Evolutionary conservation across 2,113 vertebrate genomes (phyloP).

Genomic region (Forbesichthys papilliferus): DNA sequence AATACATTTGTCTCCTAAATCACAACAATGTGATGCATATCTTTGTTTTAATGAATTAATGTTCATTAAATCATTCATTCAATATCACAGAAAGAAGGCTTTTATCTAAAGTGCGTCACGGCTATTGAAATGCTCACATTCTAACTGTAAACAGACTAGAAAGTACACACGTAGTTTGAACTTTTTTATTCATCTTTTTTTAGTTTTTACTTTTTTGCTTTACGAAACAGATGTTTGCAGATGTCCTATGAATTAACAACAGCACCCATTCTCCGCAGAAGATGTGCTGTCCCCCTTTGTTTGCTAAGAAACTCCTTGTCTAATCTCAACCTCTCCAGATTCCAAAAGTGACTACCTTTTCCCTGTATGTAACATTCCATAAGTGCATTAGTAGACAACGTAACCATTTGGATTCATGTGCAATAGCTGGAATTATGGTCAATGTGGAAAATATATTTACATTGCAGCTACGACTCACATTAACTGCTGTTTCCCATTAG

Average conservation of each 20-base stretch:
- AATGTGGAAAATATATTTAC: slow-evolving; percentile 70
- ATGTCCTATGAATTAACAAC: slow-evolving; percentile 81
- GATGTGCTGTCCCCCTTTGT: slow-evolving; percentile 36
- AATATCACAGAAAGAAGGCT: background rate
- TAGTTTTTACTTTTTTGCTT: slow-evolving; percentile 71
- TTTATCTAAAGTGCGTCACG: background rate
- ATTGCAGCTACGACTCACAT: slow-evolving; percentile 74
- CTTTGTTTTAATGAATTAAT: background rate
- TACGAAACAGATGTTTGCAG: slow-evolving; percentile 82
- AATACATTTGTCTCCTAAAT: background rate
- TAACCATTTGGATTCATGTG: slow-evolving; percentile 69
- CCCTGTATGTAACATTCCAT: slow-evolving; percentile 70
- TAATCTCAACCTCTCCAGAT: slow-evolving; percentile 65
- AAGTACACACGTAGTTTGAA: slow-evolving; percentile 53
- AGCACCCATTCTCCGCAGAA: slow-evolving; percentile 61
- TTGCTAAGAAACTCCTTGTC: slow-evolving; percentile 60
- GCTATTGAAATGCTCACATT: background rate
- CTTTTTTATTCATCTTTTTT: slow-evolving; percentile 70
- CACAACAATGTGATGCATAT: background rate
- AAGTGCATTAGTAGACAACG: slow-evolving; percentile 78
- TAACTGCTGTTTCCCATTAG: slow-evolving; percentile 57
- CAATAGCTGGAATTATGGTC: slow-evolving; percentile 70
- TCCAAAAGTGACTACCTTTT: slow-evolving; percentile 63
- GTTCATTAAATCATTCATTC: background rate
- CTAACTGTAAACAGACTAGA: slow-evolving; percentile 2